phyloP scores from a whole-genome alignment of 2,888 invertebrate genomes.

The Microdon myrmicae region DNA sequence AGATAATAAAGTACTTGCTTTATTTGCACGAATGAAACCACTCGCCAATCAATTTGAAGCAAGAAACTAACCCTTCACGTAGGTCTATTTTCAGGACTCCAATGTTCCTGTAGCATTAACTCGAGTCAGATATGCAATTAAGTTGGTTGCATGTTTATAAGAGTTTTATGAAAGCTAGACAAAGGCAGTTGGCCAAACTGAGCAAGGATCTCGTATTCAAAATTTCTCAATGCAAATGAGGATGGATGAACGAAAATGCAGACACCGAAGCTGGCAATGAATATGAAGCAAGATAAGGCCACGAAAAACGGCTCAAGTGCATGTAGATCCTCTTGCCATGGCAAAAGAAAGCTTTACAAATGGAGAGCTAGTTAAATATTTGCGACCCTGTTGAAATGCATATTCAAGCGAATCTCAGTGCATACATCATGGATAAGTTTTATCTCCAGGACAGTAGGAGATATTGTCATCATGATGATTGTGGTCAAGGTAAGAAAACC shows the following conservation, averaged over 20 bases:
- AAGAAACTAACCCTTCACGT: slow-evolving; percentile 31
- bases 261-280: slow-evolving; percentile 5
- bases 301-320: slow-evolving; percentile 5
- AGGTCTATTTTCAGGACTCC: background rate
- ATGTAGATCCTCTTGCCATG: slow-evolving; percentile 22
- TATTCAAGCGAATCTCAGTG: background rate
- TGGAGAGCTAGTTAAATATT: slow-evolving; percentile 43
- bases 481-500: slow-evolving; percentile 16
- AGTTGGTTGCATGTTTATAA: slow-evolving; percentile 46
- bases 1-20: slow-evolving; percentile 50
- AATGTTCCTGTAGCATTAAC: background rate
- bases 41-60: slow-evolving; percentile 43
- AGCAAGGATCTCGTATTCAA: slow-evolving; percentile 16
- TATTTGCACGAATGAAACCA: slow-evolving; percentile 43
- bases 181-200: slow-evolving; percentile 14
- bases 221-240: slow-evolving; percentile 21
- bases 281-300: slow-evolving; percentile 27
- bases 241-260: slow-evolving; percentile 15
- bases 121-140: slow-evolving; percentile 40
- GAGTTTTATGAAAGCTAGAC: slow-evolving; percentile 46
- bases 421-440: slow-evolving; percentile 17
- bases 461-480: slow-evolving; percentile 9
- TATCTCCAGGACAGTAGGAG: slow-evolving; percentile 5
- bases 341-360: slow-evolving; percentile 33
- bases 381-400: slow-evolving; percentile 19